Evolutionary conservation across 2,888 invertebrate genomes (phyloP), one percentile per base, ranked within the genome.

Genomic region (Tricholauxania praeusta): DNA sequence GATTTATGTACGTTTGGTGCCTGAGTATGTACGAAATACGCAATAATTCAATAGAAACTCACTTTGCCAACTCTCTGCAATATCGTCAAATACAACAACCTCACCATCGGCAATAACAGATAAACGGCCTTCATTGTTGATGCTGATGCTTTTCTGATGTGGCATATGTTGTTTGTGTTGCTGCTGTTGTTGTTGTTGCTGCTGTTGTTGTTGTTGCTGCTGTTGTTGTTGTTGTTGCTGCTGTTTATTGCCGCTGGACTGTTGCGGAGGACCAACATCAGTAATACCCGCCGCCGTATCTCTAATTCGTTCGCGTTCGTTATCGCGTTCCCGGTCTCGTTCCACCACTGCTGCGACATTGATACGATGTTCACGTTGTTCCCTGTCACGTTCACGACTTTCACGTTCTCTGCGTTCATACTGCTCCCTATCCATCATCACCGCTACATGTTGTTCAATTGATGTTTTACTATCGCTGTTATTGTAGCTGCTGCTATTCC

Each of bases 41-140:
- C 52, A 52, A 47, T n/a, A 49, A 49, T 48, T 57, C 32, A 48
- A 68, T 49, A 64, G 19, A 22, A 62, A 85, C 82, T 88, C 86
- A 89, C 91, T 91, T 88, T 93, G 92, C 94, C 94, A 94, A 82
- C 92, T 93, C 81, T 96, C 96, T 77, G 92, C 93, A 75, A 93
- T 93, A 85, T 96, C 95, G 84, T 96, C 95, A 82, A 95, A 95
- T 68, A 94, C 95, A 79, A 95, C 94, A 65, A 94, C 93, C 85
- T 93, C 94, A 22, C 92, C 93, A 75, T 92, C 92, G 74, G 91
- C 91, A 74, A 92, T 92, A 64, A 90, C 90, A 4, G 91, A 90
- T 81, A 91, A 57, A 71, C 74, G 73, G 57, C 74, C 76, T 69
- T 65, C 78, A 57, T 19, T 81, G 79, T 71, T 75, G 68, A 22